Percentiles rank a stretch among this genome's conserved stretches.
phyloP scores from a whole-genome alignment of 2,797 vertebrate species.

The Brachyalestes nurse region DNA sequence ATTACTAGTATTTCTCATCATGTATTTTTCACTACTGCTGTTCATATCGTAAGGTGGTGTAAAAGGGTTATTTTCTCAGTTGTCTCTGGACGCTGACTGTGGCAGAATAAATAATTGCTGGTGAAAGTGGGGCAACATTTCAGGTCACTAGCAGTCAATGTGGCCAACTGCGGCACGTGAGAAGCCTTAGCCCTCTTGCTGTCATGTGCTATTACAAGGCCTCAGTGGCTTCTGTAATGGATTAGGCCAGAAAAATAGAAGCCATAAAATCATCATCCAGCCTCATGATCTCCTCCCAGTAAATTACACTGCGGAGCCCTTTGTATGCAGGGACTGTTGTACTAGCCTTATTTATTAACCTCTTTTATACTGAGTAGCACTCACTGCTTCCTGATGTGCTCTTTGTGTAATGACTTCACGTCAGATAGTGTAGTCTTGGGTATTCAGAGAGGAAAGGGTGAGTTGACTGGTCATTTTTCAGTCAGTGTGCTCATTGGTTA shows the following conservation, averaged over 20 bases:
- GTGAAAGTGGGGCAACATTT: conserved; percentile 14
- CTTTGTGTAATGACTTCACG: conserved; percentile 42
- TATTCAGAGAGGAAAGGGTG: not conserved
- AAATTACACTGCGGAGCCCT: conserved; percentile 28
- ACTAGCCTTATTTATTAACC: conserved; percentile 50
- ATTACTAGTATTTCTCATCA: not conserved
- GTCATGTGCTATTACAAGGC: conserved; percentile 22
- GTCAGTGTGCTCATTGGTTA: conserved; percentile 9
- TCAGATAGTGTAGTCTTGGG: not conserved
- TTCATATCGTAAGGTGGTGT: not conserved
- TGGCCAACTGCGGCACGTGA: not conserved
- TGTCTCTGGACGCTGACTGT: not conserved
- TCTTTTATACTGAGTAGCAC: conserved; percentile 20
- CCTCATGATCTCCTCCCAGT: conserved; percentile 38
- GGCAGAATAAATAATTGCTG: not conserved
- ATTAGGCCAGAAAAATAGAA: conserved; percentile 37
- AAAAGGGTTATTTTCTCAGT: not conserved
- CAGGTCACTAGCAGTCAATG: conserved; percentile 14
- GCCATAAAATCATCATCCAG: conserved; percentile 42
- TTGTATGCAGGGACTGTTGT: conserved; percentile 32
- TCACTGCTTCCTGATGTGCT: conserved; percentile 35
- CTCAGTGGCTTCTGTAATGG: conserved; percentile 41
- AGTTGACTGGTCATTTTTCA: conserved; percentile 4
- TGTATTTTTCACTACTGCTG: not conserved
- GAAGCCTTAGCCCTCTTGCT: conserved; percentile 16